Conservation (phyloP, 2,113 vertebrate species). For the Heterochromis multidens region DNA sequence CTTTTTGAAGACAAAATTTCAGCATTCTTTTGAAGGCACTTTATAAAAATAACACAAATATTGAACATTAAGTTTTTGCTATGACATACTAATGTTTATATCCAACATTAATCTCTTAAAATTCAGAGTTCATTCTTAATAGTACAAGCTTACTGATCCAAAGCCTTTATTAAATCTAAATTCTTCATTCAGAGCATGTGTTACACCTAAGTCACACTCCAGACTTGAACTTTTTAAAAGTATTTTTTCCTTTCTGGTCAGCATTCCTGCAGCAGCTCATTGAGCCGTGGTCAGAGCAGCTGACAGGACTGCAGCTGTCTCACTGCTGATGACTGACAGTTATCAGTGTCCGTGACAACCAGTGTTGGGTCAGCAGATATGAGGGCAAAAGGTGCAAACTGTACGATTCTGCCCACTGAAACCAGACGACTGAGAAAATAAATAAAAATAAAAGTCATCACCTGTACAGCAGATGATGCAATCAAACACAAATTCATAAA, state of each 20-base stretch:
- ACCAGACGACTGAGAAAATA: background rate
- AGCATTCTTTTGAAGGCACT: accelerated
- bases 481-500: accelerated
- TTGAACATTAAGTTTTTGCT: background rate
- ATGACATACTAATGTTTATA: background rate
- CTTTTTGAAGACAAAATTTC: background rate
- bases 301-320: slow-evolving; percentile 18
- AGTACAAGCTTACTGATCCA: background rate
- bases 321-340: slow-evolving; percentile 16
- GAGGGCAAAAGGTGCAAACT: background rate
- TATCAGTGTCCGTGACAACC: background rate
- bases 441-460: background rate
- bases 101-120: background rate
- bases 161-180: background rate
- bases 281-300: background rate
- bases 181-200: background rate
- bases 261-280: background rate
- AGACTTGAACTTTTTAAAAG: no score
- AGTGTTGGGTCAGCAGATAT: background rate
- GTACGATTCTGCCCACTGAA: background rate
- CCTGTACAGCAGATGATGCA: background rate
- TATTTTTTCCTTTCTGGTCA: background rate
- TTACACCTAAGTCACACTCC: no score
- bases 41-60: background rate
- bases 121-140: background rate